phyloP scores from a whole-genome alignment of 2,888 invertebrate species.

The Caenorhabditis sulstoni region DNA sequence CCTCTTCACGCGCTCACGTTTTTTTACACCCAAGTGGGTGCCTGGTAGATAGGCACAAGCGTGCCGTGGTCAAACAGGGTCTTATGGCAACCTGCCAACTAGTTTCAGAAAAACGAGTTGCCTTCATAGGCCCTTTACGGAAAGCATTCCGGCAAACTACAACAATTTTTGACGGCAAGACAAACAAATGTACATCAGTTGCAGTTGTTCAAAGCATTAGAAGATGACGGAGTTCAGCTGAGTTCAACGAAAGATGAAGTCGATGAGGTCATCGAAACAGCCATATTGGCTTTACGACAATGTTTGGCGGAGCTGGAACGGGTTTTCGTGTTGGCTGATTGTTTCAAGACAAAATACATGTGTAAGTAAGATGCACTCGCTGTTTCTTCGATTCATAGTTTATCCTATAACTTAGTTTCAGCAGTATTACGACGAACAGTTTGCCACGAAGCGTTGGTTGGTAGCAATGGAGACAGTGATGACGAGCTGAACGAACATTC shows the following conservation, averaged over 20 bases:
- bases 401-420: constrained; percentile 35
- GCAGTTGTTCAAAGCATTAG: constrained; percentile 59
- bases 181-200: constrained; percentile 32
- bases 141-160: constrained; percentile 29
- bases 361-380: too few relatives aligned
- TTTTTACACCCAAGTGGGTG: constrained; percentile 19
- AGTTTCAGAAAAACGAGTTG: constrained; percentile 37
- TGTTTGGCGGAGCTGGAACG: constrained; percentile 61
- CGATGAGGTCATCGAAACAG: constrained; percentile 55
- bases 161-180: constrained; percentile 11
- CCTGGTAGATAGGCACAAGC: constrained; percentile 1
- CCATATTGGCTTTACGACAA: constrained; percentile 52
- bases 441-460: constrained; percentile 63
- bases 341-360: constrained; percentile 58
- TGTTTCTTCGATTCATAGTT: too few relatives aligned
- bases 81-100: constrained; percentile 25
- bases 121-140: constrained; percentile 32
- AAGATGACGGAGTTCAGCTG: constrained; percentile 45
- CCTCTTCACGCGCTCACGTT: constrained; percentile 2
- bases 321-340: constrained; percentile 41
- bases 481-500: constrained; percentile 54
- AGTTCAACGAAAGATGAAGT: constrained; percentile 51
- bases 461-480: constrained; percentile 59
- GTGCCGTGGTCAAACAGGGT: constrained; percentile 38
- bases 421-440: constrained; percentile 56